Evolutionary conservation across 35 echinoderm and acorn worm species (phyloP).

Genomic region (Holothuria glaberrima): DNA sequence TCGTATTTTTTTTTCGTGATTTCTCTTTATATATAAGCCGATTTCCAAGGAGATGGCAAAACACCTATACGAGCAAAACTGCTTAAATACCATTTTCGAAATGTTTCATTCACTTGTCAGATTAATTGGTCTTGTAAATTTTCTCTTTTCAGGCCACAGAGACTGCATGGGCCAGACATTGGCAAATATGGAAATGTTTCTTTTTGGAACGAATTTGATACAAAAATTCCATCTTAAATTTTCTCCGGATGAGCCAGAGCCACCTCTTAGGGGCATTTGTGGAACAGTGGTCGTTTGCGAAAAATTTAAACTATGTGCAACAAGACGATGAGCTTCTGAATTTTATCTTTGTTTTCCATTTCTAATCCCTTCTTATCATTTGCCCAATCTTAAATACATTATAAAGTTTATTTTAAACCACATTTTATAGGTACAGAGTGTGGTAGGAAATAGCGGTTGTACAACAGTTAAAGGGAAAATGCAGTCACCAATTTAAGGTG

Average conservation of each 20-base stretch:
- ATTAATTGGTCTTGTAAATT: neutral
- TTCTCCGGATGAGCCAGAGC: conserved; percentile 7
- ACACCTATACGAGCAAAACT: no score
- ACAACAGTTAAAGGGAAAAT: no score
- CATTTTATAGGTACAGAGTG: no score
- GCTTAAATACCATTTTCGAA: no score
- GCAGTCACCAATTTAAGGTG: no score
- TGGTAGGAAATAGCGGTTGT: no score
- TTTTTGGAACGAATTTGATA: conserved; percentile 10
- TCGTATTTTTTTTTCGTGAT: no score
- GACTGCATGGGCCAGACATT: conserved; percentile 31
- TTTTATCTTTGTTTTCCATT: neutral
- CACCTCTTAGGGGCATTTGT: neutral
- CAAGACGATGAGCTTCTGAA: neutral
- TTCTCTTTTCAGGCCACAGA: neutral
- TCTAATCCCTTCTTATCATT: neutral
- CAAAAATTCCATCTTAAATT: conserved; percentile 26
- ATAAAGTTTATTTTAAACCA: no score
- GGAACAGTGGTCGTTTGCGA: conserved; percentile 9
- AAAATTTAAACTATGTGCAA: conserved; percentile 6
- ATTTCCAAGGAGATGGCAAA: no score
- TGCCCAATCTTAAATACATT: neutral
- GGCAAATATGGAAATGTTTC: conserved; percentile 29
- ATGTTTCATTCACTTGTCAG: neutral
- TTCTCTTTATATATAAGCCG: no score